Conservation (phyloP, 2,113 vertebrate genomes). For the Neoarius graeffei region DNA sequence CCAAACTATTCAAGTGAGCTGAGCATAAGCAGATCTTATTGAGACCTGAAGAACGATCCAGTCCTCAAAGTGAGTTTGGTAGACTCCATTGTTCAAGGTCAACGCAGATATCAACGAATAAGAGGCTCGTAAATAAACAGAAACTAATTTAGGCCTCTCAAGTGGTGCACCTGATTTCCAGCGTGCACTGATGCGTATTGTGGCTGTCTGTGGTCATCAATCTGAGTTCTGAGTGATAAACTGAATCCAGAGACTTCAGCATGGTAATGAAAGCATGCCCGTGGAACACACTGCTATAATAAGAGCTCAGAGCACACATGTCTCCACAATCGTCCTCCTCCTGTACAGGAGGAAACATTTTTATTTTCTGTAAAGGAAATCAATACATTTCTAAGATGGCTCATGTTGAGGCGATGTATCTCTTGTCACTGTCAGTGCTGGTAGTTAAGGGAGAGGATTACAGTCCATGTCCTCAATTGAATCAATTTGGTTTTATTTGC, state of each 20-base stretch:
- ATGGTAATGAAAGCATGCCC: constrained; percentile 12
- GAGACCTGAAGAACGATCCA: not conserved
- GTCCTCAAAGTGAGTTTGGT: not conserved
- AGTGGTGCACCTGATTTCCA: not conserved
- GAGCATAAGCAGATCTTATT: not conserved
- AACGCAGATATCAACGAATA: not conserved
- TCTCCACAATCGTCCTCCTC: not conserved
- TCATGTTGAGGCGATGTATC: not conserved
- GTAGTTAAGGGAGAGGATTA: not conserved
- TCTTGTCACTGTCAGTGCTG: not conserved
- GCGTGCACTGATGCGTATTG: not conserved
- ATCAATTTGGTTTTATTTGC: not conserved
- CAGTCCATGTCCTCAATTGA: not conserved
- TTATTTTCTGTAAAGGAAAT: not conserved
- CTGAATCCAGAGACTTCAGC: not conserved
- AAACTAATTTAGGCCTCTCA: not conserved
- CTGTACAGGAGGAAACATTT: not conserved
- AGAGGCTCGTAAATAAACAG: constrained; percentile 15
- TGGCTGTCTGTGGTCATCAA: constrained; percentile 1
- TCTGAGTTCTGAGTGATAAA: constrained; percentile 15
- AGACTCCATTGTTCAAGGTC: not conserved
- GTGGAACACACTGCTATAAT: not conserved
- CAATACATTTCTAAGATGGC: not conserved
- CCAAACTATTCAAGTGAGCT: not conserved
- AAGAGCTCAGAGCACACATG: not conserved